A percentile compares a stretch with the other conserved stretches of the same genome.
These are phyloP conservation scores for Leptinotarsa undecemlineata DNA, from an alignment of 1,140 invertebrate genomes.

Conservation along the genomic window DNA sequence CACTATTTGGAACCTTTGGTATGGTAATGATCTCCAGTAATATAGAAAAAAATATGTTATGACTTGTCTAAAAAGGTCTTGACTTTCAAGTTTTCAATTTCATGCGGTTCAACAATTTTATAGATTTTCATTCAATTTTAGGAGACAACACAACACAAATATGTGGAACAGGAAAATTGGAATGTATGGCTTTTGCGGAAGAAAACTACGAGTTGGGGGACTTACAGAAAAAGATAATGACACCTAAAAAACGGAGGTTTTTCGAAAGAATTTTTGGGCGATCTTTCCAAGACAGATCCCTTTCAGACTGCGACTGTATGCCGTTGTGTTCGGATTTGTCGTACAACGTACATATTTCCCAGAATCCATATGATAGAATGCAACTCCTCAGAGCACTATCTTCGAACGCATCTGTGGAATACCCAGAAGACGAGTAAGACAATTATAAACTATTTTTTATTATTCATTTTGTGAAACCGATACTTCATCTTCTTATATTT, in stretches of 20 bases:
- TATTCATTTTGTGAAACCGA: too few relatives aligned
- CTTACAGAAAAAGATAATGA: slow-evolving; percentile 13
- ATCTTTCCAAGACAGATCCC: not conserved
- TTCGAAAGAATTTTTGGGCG: not conserved
- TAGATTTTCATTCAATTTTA: slow-evolving; percentile 36
- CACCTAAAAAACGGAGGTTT: slow-evolving; percentile 10
- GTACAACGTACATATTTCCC: slow-evolving; percentile 54
- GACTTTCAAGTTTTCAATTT: too few relatives aligned
- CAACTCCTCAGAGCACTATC: not conserved
- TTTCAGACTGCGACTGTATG: slow-evolving; percentile 56
- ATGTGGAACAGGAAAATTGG: slow-evolving; percentile 43
- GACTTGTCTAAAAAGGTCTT: too few relatives aligned
- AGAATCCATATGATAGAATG: slow-evolving; percentile 29
- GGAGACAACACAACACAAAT: slow-evolving; percentile 48
- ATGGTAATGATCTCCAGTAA: too few relatives aligned
- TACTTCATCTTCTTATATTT: too few relatives aligned
- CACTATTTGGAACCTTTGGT: too few relatives aligned
- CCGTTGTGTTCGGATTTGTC: slow-evolving; percentile 52
- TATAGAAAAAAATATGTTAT: too few relatives aligned
- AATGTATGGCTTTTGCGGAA: slow-evolving; percentile 18
- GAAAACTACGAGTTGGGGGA: not conserved
- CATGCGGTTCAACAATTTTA: too few relatives aligned
- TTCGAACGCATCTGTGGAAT: too few relatives aligned
- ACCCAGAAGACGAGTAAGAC: too few relatives aligned
- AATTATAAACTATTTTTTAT: too few relatives aligned